Base-by-base conservation (phyloP, 2,797 vertebrate species). In the Melanotaenia parkinsoni region DNA sequence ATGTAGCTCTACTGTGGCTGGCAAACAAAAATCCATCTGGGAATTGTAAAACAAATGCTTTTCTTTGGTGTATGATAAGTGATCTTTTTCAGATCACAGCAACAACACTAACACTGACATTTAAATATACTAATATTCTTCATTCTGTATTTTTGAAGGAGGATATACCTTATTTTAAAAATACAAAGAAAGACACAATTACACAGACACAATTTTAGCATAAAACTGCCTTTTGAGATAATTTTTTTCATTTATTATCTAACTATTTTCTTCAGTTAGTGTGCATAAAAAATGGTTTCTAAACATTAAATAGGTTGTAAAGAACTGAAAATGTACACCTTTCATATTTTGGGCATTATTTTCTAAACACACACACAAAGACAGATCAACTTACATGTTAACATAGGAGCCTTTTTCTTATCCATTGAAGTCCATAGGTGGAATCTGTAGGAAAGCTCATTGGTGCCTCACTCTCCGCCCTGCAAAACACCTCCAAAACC, bases 1-100 rank as follows among this genome's bases (percentile, higher is more conserved):
- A 63, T 84, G 69, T 45, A 30, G 22, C 67, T 70, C 11, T 59
- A 20, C 66, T 72, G 69, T 69, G 35, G 32, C 53, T 58, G 53
- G 72, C 61, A 77, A 77, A 56, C 14, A 30, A 57, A n/a, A 77
- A 26, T 43, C 35, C 64, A 64, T 63, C 33, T 61, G 69, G 65
- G 67, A 68, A 51, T 72, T 74, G 59, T 70, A 65, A 24, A 28
- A 58, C 45, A 70, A 72, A 71, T 62, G 22, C 30, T 53, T 76
- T 72, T 84, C 45, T 76, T 74, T 72, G 65, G n/a, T 63, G 59
- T 33, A 77, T 57, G 35, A 77, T 68, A 63, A 74, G 65, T 65
- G 28, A 43, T 61, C 30, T 51, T 22, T 57, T 84, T 26, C 51
- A 57, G 70, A 62, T 22, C 28, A 14, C n/a, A 45, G 33, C 32